Evolutionary conservation across 1,140 invertebrate genomes (phyloP), one percentile per base, ranked within the genome.

Genomic region (Rhyzopertha dominica): DNA sequence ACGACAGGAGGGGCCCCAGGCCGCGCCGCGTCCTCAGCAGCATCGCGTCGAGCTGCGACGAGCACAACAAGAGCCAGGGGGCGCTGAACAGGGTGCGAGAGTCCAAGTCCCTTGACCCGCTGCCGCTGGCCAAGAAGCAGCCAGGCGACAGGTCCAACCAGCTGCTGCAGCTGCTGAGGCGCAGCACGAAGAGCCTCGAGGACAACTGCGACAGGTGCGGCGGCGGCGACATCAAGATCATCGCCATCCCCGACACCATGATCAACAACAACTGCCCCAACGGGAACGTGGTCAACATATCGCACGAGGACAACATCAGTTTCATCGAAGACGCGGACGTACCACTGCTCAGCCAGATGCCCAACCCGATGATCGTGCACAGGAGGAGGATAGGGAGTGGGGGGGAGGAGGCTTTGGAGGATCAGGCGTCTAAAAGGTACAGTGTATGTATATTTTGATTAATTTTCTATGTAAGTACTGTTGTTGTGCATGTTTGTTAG

Each of bases 201-300:
- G 68, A 70, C 37, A 70, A 69, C 50, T 73, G 73, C 60, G 68
- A 71, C 35, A 74, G 72, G 46, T 71, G 63, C 42, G 54, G 66
- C 39, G 54, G 66, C 39, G 50, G 36, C 16, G 47, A 59, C 18
- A 62, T 59, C 4, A 52, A 61, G 36, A 69, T 67, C 8, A 70
- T 70, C 38, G 61, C 63, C 2, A 66, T 71, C 43, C 57, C 68
- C 3, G 64, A 67, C 12, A 66, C 68, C n/a, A 74, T 70, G 55
- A 35, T 72, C 38, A 51, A 72, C 3, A 75, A 76, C 34, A 76
- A 75, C 59, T 74, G 72, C 52, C 72, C 74, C 0, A 76, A 76
- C 44, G 74, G 74, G 1, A 75, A 76, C 60, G 60, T 75, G 13
- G 59, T 70, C 45, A 63, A 65, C 39, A 51, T 64, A 17, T 31